A percentile compares a stretch with the other conserved stretches of the same genome.
These are phyloP conservation scores for Rhimphoctona megacephalus DNA, from an alignment of 2,888 invertebrate genomes.

Conservation along the genomic window DNA sequence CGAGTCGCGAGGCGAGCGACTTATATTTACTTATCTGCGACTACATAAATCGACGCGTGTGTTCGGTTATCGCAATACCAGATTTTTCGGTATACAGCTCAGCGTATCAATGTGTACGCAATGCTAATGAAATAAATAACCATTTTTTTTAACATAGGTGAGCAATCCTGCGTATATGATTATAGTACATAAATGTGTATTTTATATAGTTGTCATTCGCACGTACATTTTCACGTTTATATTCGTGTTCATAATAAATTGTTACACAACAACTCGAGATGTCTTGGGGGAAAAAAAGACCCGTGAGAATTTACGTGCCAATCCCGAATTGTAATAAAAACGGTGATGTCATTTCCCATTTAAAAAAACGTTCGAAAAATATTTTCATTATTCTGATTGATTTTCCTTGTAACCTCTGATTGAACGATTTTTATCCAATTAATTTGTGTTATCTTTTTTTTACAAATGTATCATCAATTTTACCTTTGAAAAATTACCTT, in stretches of 20 bases:
- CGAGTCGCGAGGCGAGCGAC: slow-evolving; percentile 4
- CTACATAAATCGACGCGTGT: slow-evolving; percentile 39
- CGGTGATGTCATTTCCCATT: background rate
- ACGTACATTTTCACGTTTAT: background rate
- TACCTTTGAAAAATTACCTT: background rate
- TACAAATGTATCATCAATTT: background rate
- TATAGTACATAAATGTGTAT: background rate
- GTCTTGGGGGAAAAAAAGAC: background rate
- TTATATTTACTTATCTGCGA: slow-evolving; percentile 39
- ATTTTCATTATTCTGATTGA: background rate
- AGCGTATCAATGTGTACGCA: background rate
- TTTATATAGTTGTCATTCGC: background rate
- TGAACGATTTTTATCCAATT: background rate
- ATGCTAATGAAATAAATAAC: slow-evolving; percentile 12
- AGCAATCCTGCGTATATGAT: background rate
- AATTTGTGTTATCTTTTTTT: background rate
- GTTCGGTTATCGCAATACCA: slow-evolving; percentile 28
- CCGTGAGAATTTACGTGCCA: slow-evolving; percentile 3
- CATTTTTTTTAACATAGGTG: background rate
- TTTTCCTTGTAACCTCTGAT: background rate
- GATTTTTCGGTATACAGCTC: slow-evolving; percentile 7
- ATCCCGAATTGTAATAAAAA: slow-evolving; percentile 9
- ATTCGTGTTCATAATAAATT: background rate
- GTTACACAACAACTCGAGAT: background rate
- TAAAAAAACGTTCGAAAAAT: background rate